A percentile compares a stretch with the other conserved stretches of the same genome.
phyloP scores from a whole-genome alignment of 2,888 invertebrate genomes.

The Aproaerema taeniolella region DNA sequence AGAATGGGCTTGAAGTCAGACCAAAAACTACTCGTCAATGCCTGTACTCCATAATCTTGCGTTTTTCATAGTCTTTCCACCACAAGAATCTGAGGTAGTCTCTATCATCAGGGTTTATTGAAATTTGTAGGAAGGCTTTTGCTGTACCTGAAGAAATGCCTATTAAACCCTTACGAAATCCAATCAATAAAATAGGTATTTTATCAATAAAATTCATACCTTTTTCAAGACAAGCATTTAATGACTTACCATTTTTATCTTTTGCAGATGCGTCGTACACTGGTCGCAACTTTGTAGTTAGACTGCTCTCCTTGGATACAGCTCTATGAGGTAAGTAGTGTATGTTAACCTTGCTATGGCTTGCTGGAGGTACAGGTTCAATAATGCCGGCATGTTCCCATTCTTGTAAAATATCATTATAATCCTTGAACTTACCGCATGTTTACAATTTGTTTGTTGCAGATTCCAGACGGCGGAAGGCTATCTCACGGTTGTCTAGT shows the following conservation, averaged over 20 bases:
- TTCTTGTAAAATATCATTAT: constrained; percentile 9
- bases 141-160: constrained; percentile 15
- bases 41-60: constrained; percentile 1
- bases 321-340: constrained; percentile 13
- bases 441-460: no score
- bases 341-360: neutral
- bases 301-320: constrained; percentile 12
- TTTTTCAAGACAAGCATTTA: constrained; percentile 15
- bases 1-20: neutral
- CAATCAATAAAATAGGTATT: constrained; percentile 15
- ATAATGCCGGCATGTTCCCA: constrained; percentile 4
- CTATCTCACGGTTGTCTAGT: no score
- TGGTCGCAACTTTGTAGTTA: constrained; percentile 12
- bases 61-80: constrained; percentile 7
- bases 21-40: constrained; percentile 14
- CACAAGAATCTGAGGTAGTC: constrained; percentile 14
- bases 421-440: constrained; percentile 6
- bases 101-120: constrained; percentile 4
- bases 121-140: no score
- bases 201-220: constrained; percentile 15
- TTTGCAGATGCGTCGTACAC: constrained; percentile 16
- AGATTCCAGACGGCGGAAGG: no score
- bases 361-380: neutral
- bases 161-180: constrained; percentile 13
- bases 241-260: constrained; percentile 13